Evolutionary conservation across 2,888 invertebrate species (phyloP), one percentile per base, ranked within the genome.

Genomic region (Pteria penguin): DNA sequence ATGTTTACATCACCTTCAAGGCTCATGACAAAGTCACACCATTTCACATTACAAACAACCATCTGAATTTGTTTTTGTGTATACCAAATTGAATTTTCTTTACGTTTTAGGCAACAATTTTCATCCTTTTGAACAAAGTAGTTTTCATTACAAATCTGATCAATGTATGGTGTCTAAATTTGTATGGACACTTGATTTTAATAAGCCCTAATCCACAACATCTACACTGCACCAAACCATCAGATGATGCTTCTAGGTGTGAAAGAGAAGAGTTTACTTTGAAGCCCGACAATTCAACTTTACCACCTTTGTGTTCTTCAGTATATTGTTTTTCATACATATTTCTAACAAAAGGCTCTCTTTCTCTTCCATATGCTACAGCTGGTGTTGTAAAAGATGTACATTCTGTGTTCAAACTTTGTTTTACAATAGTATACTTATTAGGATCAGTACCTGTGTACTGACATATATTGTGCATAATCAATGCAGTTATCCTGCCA

Each of bases 61-160:
- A 60, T 60, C 27, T 52, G 66, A 31, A 54, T 66, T 66, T 66
- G 66, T 18, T 54, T 66, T 54, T 66, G 66, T 32, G 33, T 54
- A 31, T 66, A 66, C 66, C 66, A 66, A 66, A 27, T 63, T 33
- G 31, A 63, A 2, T 63, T 63, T 36, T 63, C 8, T 33, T 63
- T 63, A 4, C 31, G 26, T 54, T 31, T 54, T 29, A 52, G 26
- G 29, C 29, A 66, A 26, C 54, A 11, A 54, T 66, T 66, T 31
- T 54, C 5, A 66, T 66, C 54, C 18, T 27, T 31, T 5, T 66
- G 18, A 29, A 66, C 22, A 66, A 29, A 52, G 29, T 66, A 66
- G 14, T 66, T 66, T 54, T 66, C 31, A 54, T 54, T 54, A 52
- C 45, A 66, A 66, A 66, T 31, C 54, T 66, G 54, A 66, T 66